phyloP scores from a whole-genome alignment of 1,140 invertebrate species.

The Muscidifurax raptorellus region DNA sequence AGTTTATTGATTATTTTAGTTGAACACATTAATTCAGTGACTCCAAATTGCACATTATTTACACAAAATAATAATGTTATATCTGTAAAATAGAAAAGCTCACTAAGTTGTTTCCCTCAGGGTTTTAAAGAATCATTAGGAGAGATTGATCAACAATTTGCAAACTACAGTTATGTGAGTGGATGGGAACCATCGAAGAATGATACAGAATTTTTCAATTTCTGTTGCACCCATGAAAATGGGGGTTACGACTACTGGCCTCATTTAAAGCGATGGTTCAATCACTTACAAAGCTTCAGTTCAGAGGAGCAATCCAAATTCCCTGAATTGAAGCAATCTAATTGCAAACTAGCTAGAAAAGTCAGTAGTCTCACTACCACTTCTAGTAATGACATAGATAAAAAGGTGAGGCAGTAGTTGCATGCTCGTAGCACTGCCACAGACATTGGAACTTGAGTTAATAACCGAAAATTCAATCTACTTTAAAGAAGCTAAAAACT shows the following conservation, averaged over 20 bases:
- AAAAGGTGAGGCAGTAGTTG: constrained; percentile 67
- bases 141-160: constrained; percentile 71
- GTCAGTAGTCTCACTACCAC: constrained; percentile 50
- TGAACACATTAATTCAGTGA: too few species aligned
- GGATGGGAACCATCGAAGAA: constrained; percentile 75
- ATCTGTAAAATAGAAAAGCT: background rate
- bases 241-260: constrained; percentile 69
- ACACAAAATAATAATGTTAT: too few species aligned
- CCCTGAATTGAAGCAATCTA: constrained; percentile 56
- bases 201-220: constrained; percentile 74
- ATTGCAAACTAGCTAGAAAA: constrained; percentile 51
- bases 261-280: constrained; percentile 78
- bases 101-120: constrained; percentile 31
- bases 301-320: constrained; percentile 73
- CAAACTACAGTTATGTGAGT: constrained; percentile 76
- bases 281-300: constrained; percentile 78
- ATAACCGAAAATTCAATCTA: background rate
- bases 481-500: background rate
- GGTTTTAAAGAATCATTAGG: constrained; percentile 57
- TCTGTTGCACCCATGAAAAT: constrained; percentile 64
- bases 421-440: constrained; percentile 59
- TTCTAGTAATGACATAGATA: constrained; percentile 55
- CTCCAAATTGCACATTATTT: too few species aligned
- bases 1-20: background rate
- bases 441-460: constrained; percentile 46